Evolutionary conservation across 2,797 vertebrate genomes (phyloP).

Genomic region (Lacerta viridis): DNA sequence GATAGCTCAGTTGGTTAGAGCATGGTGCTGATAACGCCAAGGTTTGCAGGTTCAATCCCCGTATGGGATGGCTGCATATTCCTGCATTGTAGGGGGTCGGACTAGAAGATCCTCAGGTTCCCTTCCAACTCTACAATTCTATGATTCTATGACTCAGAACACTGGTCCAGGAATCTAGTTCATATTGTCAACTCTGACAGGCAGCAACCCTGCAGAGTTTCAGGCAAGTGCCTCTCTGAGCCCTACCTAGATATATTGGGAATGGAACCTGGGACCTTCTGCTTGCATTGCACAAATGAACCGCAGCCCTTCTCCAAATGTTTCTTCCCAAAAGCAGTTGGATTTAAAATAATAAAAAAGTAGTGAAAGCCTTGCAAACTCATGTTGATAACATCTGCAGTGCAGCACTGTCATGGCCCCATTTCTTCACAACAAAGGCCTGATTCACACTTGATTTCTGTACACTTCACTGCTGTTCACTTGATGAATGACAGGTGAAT

Average conservation of each 20-base stretch:
- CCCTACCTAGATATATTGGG: not conserved
- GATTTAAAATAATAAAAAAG: not conserved
- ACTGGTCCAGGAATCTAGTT: not conserved
- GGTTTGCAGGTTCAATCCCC: no score
- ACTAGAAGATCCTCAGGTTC: no score
- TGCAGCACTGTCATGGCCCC: not conserved
- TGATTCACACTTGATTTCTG: constrained; percentile 29
- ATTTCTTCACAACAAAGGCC: not conserved
- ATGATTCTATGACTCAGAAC: not conserved
- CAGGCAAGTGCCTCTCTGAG: not conserved
- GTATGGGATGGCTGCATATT: no score
- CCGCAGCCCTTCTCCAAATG: not conserved
- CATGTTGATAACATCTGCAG: constrained; percentile 4
- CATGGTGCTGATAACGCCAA: no score
- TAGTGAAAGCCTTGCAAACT: not conserved
- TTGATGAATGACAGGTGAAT: not conserved
- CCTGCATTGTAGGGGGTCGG: no score
- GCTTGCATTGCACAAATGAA: not conserved
- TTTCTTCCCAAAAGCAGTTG: not conserved
- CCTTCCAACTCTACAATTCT: no score
- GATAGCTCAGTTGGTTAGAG: no score
- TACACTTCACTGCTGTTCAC: not conserved
- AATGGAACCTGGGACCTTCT: not conserved
- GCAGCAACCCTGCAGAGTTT: not conserved
- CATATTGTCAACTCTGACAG: not conserved